Evolutionary conservation across 2,797 vertebrate genomes (phyloP), one percentile per base, ranked within the genome.

Genomic region (Pangasius djambal): DNA sequence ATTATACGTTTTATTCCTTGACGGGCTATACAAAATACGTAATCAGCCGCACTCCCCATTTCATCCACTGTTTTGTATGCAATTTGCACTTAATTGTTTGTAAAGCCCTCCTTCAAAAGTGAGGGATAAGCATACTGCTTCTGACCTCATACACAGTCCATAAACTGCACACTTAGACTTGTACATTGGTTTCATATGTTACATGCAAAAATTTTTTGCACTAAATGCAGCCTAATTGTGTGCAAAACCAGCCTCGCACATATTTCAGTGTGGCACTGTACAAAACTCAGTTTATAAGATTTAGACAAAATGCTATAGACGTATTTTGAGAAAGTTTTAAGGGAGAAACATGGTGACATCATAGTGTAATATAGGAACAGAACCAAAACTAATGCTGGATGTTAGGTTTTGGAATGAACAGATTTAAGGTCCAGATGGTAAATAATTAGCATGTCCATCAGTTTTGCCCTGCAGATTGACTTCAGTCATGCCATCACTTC

Each of bases 361-460:
- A 31, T 57, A 69, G 65, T 69, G 6, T 70, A 6, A 70, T 70
- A 5, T 6, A 37, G 31, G 31, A 18, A 31, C 16, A 18, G 13
- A 70, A 34, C 31, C 15, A 16, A 70, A 34, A 37, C 5, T 37
- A 37, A 70, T 70, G 13, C n/a, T 37, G 31, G 31, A 70, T 70
- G 31, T 34, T 34, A 31, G 67, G 67, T 70, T 70, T 37, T 18
- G 3, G 31, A 34, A 44, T 63, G 9, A 65, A 67, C 44, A 87
- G 86, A 65, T 87, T 81, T 40, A 28, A 50, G 0, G 4, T 87
- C 31, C 86, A 87, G 75, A 87, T 87, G 86, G 86, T 81, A 87
- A 87, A 79, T 87, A 87, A 87, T 81, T 87, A 81, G 44, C 86
- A 87, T 67, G 77, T 67, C 55, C 48, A 87, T 81, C 59, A 65